Percentiles rank a stretch among this genome's conserved stretches.
These are phyloP conservation scores for Hylia prasina DNA, from an alignment of 2,113 vertebrate species.

Conservation along the genomic window DNA sequence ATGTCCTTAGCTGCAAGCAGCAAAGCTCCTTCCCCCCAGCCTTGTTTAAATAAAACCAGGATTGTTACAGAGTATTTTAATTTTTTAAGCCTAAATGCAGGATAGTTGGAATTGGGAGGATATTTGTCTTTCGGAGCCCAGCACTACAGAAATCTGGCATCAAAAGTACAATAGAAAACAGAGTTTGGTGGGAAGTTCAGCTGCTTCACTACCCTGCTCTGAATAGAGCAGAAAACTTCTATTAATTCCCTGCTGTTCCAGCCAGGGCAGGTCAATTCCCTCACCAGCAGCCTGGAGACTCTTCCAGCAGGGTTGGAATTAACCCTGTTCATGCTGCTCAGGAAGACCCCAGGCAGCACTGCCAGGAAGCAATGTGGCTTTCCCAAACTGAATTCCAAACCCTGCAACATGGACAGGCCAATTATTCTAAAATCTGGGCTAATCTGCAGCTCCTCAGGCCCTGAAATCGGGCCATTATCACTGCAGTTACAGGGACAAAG, in stretches of 20 bases:
- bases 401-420: neutral
- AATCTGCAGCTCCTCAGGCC: neutral
- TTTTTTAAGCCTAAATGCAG: neutral
- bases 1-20: neutral
- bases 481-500: neutral
- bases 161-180: conserved; percentile 59
- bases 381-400: neutral
- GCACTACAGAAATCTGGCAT: conserved; percentile 22
- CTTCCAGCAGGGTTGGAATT: conserved; percentile 24
- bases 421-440: neutral
- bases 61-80: neutral
- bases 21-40: neutral
- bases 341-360: neutral
- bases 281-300: conserved; percentile 17
- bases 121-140: conserved; percentile 10
- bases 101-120: neutral
- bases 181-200: conserved; percentile 62
- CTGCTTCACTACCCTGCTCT: conserved; percentile 46
- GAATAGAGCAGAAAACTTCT: conserved; percentile 52
- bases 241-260: conserved; percentile 62
- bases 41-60: neutral
- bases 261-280: conserved; percentile 31
- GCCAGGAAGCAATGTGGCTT: neutral
- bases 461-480: neutral
- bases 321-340: conserved; percentile 22